Base-by-base conservation (phyloP, 2,797 vertebrate species). In the Onychomys torridus region DNA sequence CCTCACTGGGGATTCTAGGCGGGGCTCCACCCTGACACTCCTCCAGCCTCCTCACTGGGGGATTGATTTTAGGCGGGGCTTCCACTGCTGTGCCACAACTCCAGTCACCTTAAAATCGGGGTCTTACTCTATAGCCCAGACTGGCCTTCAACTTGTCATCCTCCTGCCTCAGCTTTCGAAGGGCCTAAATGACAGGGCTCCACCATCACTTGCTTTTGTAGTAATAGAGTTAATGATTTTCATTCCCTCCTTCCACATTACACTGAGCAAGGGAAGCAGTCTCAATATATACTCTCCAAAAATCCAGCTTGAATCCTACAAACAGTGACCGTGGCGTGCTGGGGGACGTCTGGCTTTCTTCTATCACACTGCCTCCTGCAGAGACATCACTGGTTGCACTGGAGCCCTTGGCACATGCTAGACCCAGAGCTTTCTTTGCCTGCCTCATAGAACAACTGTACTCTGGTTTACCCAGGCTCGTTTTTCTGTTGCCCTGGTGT, bases 381-480 rank as follows among this genome's bases (percentile, higher is more conserved):
- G 57, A 29, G 46, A 11, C 4, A 32, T 67, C 46, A 1, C 9
- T 4, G 37, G 17, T 86, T 6, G 10, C 43, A 10, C 32, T 14
- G 23, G 67, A 27, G 23, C 78, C 21, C 75, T 49, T n/a, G 46
- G 3, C 9, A 7, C 4, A 13, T 21, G 14, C 16, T 6, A 59
- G 55, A n/a, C 19, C 14, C 10, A 19, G 27, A 7, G 43, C 49
- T 46, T 46, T 32, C 34, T 49, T 25, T 57, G 27, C 65, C 16
- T 40, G 2, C 5, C 0, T 9, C 55, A 34, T 29, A 37, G 76
- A 12, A 46, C 2, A 32, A 5, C 8, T 52, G 0, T 29, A 8
- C 0, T 3, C 37, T 13, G n/a, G 7, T 46, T 37, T 32, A 23
- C 3, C 32, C 75, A 27, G 29, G 43, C 19, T 12, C 8, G 11